Evolutionary conservation across 2,797 vertebrate genomes (phyloP).

Genomic region (Melanotaenia trifasciata): DNA sequence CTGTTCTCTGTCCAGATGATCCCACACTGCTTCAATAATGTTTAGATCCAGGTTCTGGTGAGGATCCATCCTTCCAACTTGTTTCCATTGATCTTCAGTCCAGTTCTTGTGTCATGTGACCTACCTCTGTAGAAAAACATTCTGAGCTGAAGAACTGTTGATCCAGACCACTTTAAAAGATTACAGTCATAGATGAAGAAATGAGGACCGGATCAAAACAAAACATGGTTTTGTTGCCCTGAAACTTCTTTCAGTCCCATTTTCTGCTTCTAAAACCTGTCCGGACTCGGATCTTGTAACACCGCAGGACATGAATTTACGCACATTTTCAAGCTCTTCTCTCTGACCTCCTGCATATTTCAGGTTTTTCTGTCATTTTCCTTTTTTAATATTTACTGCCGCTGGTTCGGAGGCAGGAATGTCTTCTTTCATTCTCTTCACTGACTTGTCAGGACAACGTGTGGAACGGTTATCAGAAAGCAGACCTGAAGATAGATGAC

Average conservation of each 20-base stretch:
- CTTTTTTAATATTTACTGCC: slow-evolving; percentile 29
- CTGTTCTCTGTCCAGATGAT: too few relatives aligned
- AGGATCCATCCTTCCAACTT: too few relatives aligned
- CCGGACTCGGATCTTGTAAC: slow-evolving; percentile 25
- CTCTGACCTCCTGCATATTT: slow-evolving; percentile 33
- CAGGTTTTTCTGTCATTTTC: neutral
- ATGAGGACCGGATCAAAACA: neutral
- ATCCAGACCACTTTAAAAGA: neutral
- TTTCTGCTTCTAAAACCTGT: slow-evolving; percentile 26
- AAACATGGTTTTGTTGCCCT: too few relatives aligned
- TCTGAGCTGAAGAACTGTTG: neutral
- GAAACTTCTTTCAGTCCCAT: neutral
- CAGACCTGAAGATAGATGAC: neutral
- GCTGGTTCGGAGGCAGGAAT: slow-evolving; percentile 23
- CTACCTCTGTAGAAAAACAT: too few relatives aligned
- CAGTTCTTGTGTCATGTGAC: too few relatives aligned
- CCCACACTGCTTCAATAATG: too few relatives aligned
- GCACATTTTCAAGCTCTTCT: neutral
- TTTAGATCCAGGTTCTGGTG: too few relatives aligned
- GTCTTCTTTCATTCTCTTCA: neutral
- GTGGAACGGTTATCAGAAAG: slow-evolving; percentile 11
- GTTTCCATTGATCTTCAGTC: too few relatives aligned
- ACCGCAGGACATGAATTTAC: slow-evolving; percentile 23
- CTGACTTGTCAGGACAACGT: slow-evolving; percentile 38
- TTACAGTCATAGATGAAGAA: neutral